Conservation (phyloP, 2,888 invertebrate species). For the Acleris sparsana region DNA sequence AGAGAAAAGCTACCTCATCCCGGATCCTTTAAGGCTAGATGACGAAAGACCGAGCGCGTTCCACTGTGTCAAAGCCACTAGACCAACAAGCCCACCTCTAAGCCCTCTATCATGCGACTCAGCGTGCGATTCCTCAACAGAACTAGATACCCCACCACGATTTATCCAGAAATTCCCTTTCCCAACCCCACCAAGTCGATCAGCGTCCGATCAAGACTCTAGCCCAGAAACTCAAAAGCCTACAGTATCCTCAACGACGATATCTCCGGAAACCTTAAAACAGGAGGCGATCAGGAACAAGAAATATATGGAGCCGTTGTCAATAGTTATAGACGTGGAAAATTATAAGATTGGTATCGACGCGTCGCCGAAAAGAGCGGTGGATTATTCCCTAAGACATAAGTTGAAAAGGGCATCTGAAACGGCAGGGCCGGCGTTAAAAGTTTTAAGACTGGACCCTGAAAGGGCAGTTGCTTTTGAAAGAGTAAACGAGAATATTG, state of each 20-base stretch:
- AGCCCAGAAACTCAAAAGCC: constrained; percentile 79
- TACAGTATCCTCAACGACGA: constrained; percentile 82
- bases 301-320: constrained; percentile 74
- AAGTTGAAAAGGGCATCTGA: constrained; percentile 69
- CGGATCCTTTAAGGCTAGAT: constrained; percentile 78
- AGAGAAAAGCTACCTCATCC: constrained; percentile 82
- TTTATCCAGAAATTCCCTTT: constrained; percentile 72
- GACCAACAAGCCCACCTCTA: constrained; percentile 86
- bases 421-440: constrained; percentile 60
- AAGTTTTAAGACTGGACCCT: constrained; percentile 58
- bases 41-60: constrained; percentile 75
- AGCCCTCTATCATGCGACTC: constrained; percentile 89
- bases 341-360: constrained; percentile 78
- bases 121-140: constrained; percentile 85
- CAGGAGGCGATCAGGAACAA: constrained; percentile 65
- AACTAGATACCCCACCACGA: constrained; percentile 79
- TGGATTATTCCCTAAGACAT: constrained; percentile 74
- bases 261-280: constrained; percentile 70
- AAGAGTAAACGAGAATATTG: constrained; percentile 25
- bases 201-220: constrained; percentile 81
- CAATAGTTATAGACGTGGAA: constrained; percentile 78
- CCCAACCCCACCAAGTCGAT: constrained; percentile 85
- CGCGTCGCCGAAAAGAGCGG: constrained; percentile 75
- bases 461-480: constrained; percentile 46
- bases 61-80: constrained; percentile 68